A percentile compares a stretch with the other conserved stretches of the same genome.
Conservation (phyloP, 2,113 vertebrate species). For the Psilopogon haemacephalus region DNA sequence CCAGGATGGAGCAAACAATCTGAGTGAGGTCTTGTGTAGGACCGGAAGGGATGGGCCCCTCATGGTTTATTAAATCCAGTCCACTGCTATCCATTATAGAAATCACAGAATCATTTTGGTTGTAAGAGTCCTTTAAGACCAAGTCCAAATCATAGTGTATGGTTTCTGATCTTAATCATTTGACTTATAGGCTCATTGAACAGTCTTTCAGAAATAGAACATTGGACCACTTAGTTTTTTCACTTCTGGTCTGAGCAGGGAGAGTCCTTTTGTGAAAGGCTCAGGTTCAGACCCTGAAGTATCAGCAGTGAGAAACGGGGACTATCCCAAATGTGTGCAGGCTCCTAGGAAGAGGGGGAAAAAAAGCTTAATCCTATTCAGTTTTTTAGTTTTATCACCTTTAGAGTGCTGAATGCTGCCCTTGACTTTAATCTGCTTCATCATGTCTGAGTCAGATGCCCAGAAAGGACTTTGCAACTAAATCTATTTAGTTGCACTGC, state of each 20-base stretch:
- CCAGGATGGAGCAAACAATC: background rate
- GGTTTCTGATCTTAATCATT: slow-evolving; percentile 36
- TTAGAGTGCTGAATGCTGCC: slow-evolving; percentile 10
- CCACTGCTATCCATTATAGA: background rate
- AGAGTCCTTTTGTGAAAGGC: background rate
- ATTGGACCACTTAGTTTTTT: background rate
- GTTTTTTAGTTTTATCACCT: background rate
- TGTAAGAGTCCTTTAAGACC: too few relatives aligned
- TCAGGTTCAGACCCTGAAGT: fast-evolving
- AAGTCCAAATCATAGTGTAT: background rate
- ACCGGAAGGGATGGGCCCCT: background rate
- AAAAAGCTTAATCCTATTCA: background rate
- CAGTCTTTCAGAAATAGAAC: background rate
- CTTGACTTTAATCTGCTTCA: slow-evolving; percentile 53
- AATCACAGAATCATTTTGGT: too few relatives aligned
- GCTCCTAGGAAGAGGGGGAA: background rate
- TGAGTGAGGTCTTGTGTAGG: background rate
- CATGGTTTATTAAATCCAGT: background rate
- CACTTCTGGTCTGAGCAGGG: background rate
- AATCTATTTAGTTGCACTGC: slow-evolving; percentile 11
- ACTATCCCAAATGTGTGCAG: background rate
- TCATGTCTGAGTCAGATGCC: slow-evolving; percentile 53
- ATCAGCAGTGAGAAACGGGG: background rate
- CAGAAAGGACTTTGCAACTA: slow-evolving; percentile 51
- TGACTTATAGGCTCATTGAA: slow-evolving; percentile 40